Evolutionary conservation across 2,888 invertebrate genomes (phyloP).

Genomic region (Sphecodes monilicornis): DNA sequence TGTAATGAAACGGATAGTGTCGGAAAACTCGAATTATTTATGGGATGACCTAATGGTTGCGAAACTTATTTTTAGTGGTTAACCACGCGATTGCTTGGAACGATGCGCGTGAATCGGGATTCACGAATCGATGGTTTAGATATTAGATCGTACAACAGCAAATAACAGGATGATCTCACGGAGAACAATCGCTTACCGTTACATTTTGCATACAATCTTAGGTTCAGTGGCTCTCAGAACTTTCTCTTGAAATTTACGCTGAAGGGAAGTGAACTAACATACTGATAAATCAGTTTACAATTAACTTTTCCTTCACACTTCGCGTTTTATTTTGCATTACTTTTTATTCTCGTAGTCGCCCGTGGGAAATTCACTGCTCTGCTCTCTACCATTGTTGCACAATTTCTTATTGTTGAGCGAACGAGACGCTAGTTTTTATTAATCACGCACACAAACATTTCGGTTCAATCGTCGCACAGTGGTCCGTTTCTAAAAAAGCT

Average conservation of each 20-base stretch:
- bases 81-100: not conserved
- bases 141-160: slow-evolving; percentile 42
- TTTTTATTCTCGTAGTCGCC: slow-evolving; percentile 2
- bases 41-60: not conserved
- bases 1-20: not conserved
- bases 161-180: slow-evolving; percentile 65
- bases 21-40: not conserved
- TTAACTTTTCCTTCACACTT: slow-evolving; percentile 49
- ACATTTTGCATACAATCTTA: slow-evolving; percentile 44
- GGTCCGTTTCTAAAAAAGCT: not conserved
- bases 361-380: slow-evolving; percentile 31
- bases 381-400: slow-evolving; percentile 24
- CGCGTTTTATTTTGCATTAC: slow-evolving; percentile 33
- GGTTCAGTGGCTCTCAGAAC: slow-evolving; percentile 36
- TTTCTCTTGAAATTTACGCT: slow-evolving; percentile 52
- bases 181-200: slow-evolving; percentile 41
- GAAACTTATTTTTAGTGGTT: not conserved
- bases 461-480: not conserved
- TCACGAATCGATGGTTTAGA: slow-evolving; percentile 27
- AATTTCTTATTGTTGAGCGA: slow-evolving; percentile 21
- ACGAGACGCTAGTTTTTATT: not conserved
- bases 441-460: not conserved
- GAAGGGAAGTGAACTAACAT: slow-evolving; percentile 49
- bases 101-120: not conserved
- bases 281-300: slow-evolving; percentile 53